Conservation (phyloP, 2,888 invertebrate genomes). For the Scrobipalpa atriplicella region DNA sequence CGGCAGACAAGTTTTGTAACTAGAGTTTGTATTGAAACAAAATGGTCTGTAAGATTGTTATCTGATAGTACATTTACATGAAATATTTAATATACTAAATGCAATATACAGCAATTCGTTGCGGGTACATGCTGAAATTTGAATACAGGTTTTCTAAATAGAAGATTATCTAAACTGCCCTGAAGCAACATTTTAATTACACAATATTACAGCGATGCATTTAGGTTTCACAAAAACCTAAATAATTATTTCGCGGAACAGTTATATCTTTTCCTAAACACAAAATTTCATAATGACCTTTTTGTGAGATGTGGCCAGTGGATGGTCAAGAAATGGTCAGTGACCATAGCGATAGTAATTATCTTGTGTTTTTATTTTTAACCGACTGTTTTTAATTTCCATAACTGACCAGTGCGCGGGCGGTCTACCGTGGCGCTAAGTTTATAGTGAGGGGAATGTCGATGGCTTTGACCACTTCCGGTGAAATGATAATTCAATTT, state of each 20-base stretch:
- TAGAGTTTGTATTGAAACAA: no score
- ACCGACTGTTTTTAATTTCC: slow-evolving; percentile 71
- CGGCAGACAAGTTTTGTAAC: no score
- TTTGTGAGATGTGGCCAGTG: slow-evolving; percentile 44
- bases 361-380: slow-evolving; percentile 75
- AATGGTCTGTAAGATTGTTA: background rate
- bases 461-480: slow-evolving; percentile 34
- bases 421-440: slow-evolving; percentile 69
- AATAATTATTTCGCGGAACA: slow-evolving; percentile 27
- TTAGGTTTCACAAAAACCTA: slow-evolving; percentile 27
- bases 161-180: slow-evolving; percentile 9
- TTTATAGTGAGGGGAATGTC: slow-evolving; percentile 56
- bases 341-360: slow-evolving; percentile 71
- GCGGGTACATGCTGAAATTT: background rate
- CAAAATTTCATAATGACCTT: slow-evolving; percentile 47
- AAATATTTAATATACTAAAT: background rate
- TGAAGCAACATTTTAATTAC: slow-evolving; percentile 10
- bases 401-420: slow-evolving; percentile 71
- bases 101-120: no score
- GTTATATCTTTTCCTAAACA: slow-evolving; percentile 16
- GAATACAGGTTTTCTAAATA: background rate
- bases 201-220: slow-evolving; percentile 12
- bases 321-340: slow-evolving; percentile 52
- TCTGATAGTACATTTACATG: background rate
- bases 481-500: background rate